These are phyloP conservation scores for Cydia splendana DNA, from an alignment of 1,140 invertebrate species.

Conservation along the genomic window DNA sequence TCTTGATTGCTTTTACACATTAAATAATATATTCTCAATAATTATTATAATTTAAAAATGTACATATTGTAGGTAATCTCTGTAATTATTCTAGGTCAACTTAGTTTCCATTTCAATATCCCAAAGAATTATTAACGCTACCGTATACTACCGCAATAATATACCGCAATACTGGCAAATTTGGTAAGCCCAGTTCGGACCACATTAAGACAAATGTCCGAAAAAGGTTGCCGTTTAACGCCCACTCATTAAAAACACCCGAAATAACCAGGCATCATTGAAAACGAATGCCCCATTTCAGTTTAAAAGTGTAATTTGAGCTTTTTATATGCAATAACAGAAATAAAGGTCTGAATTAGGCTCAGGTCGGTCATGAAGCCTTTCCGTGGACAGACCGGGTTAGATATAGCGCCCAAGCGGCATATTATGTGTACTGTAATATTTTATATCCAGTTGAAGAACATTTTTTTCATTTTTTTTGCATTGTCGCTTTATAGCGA, in stretches of 20 bases:
- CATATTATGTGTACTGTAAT: neutral
- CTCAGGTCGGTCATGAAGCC: neutral
- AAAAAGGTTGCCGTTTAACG: constrained; percentile 1
- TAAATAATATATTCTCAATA: no score
- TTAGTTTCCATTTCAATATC: no score
- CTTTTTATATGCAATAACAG: constrained; percentile 10
- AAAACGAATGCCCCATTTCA: constrained; percentile 19
- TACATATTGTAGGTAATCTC: no score
- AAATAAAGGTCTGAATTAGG: constrained; percentile 15
- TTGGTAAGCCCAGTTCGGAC: neutral
- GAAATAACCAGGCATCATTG: constrained; percentile 16
- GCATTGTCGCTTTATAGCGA: no score
- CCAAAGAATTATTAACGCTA: no score
- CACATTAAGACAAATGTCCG: neutral
- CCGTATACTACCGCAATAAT: no score
- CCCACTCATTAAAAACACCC: constrained; percentile 4
- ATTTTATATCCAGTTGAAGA: no score
- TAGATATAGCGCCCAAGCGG: neutral
- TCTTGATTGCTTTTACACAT: no score
- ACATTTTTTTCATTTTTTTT: no score
- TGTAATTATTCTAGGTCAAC: no score
- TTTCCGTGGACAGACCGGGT: neutral
- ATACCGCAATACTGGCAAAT: neutral
- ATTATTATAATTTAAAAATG: no score
- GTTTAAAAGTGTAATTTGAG: constrained; percentile 25